Base-by-base conservation (phyloP, 2,797 vertebrate genomes). In the Alauda arvensis region DNA sequence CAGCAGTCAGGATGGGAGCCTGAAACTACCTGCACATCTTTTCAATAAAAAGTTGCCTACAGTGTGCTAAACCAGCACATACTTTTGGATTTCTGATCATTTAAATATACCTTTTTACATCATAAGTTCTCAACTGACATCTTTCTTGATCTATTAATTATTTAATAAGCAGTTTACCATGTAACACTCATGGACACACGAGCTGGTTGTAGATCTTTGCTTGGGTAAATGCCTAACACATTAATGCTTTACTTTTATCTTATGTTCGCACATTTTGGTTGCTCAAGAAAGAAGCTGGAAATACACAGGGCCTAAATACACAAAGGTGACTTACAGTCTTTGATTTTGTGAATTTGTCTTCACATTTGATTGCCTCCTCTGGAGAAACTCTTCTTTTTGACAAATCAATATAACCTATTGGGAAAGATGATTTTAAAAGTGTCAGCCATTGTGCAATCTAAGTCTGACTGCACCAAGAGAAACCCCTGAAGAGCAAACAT, bases 351-450 rank as follows among this genome's bases (percentile, higher is more conserved):
- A 99, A 99, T 96, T 99, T 99, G 94, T 99, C 99, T 97, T 99
- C 99, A 95, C 99, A 99, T 97, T 99, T 99, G 94, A 99, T 98
- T 89, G 99, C 99, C 94, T 99, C 99, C 92, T 99, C 99, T 89
- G 99, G 99, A 60, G 99, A 99, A 94, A 99, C 99, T 98, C 99
- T 98, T 98, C 99, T 98, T 98, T 99, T 99, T 70, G 99, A 99
- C 95, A 99, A 97, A 96, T 99, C 99, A 55, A 99, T 99, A 93
- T 99, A 99, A 90, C 99, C 99, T 99, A 14, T 75, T 11, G 24
- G 42, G 57, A 80, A 93, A 90, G 69, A 84, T 0, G 3, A 90
- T 92, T 91, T 88, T 55, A 28, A 55, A 85, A 92, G 45, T 20
- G 42, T 70, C 87, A 91, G 39, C 28, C n/a, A 55, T 6, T 29